Base-by-base conservation (phyloP, 2,797 vertebrate genomes). In the Neostethus bicornis region DNA sequence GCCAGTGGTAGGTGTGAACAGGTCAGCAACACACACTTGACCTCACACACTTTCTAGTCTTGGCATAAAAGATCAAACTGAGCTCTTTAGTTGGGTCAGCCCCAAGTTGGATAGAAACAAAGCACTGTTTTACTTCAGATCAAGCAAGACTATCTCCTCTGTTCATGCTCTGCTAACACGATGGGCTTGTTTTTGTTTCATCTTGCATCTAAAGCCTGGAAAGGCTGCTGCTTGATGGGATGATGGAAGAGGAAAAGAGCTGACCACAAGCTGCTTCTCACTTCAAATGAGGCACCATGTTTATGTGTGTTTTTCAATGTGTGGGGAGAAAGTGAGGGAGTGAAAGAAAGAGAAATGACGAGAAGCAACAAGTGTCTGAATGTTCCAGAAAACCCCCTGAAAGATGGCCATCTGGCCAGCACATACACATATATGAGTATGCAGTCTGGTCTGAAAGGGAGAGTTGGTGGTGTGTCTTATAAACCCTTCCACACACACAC, bases 351-450 rank as follows among this genome's bases (percentile, higher is more conserved):
- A 78, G 73, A 79, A 51, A 80, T 73, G 72, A 73, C 42, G 50
- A 74, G 79, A 79, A 61, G 87, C 88, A 87, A 90, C 87, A 90
- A 89, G 87, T 88, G 82, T 81, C 70, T 84, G 72, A 85, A 88
- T 85, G 83, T 90, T 89, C 89, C 77, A 87, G 81, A 86, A 87
- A 84, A 77, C 73, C 75, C 84, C 83, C 81, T 53, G 47, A 84
- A n/a, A 82, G 80, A 86, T 61, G 75, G 73, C 89, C 89, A 32
- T 32, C 29, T 32, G 29, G 29, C 68, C 49, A 69, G 61, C 44
- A 59, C 63, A 51, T 58, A 28, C 43, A 25, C n/a, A 58, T 79
- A 79, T 79, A 60, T 61, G 45, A 64, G 69, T 76, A 77, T 47
- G 71, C 69, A 48, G 66, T 85, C 80, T 84, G 81, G 69, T 80